These are phyloP conservation scores for Drosophila kanapiae DNA, from an alignment of 1,140 invertebrate genomes.

Conservation along the genomic window DNA sequence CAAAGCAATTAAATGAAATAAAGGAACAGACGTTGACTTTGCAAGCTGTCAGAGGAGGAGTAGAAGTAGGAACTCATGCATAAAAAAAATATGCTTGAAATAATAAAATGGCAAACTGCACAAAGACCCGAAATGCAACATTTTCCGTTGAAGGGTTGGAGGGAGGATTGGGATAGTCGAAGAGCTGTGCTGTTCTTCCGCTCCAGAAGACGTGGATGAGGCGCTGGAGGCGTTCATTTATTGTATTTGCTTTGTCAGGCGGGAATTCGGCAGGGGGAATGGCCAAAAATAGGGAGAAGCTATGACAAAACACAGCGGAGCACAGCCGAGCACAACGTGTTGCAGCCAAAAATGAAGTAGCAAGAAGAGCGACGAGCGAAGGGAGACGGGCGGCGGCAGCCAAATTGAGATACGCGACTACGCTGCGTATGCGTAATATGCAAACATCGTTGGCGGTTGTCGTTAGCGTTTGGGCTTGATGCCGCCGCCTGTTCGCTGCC, in stretches of 20 bases:
- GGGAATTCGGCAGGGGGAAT: conserved; percentile 5
- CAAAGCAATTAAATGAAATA: conserved; percentile 45
- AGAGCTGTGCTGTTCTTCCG: conserved; percentile 29
- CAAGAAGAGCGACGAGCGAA: conserved; percentile 10
- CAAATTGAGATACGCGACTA: conserved; percentile 65
- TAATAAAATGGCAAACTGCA: conserved; percentile 44
- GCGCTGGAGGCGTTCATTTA: conserved; percentile 39
- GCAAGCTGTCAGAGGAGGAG: conserved; percentile 13
- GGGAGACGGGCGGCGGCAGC: not conserved
- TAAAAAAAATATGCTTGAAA: conserved; percentile 54
- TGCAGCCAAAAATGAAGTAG: conserved; percentile 29
- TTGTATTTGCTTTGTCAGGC: conserved; percentile 53
- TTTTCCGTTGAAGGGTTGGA: conserved; percentile 6
- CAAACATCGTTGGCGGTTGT: conserved; percentile 40
- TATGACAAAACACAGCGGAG: conserved; percentile 14
- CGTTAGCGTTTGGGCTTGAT: conserved; percentile 29
- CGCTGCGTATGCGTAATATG: conserved; percentile 73
- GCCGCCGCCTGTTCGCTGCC: conserved; percentile 27
- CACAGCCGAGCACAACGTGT: conserved; percentile 11
- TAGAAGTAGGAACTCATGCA: conserved; percentile 35
- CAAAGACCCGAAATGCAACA: conserved; percentile 42
- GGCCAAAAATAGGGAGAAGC: conserved; percentile 4
- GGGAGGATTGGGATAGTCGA: conserved; percentile 8
- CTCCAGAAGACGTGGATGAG: conserved; percentile 25
- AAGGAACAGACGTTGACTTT: conserved; percentile 32